phyloP scores from a whole-genome alignment of 2,888 invertebrate species.

The Lycia hirtaria region DNA sequence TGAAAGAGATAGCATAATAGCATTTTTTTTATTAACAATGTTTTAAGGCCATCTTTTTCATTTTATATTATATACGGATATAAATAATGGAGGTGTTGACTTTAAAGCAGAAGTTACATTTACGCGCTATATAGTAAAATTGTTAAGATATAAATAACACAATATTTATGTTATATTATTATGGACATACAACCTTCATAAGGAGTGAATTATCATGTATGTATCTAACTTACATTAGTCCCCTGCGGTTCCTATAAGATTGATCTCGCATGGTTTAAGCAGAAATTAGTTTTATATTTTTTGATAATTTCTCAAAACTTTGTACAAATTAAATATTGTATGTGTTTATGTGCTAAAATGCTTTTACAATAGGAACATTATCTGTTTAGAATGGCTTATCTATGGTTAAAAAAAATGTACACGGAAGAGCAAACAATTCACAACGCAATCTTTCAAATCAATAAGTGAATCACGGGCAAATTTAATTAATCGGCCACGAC shows the following conservation, averaged over 20 bases:
- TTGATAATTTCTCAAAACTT: conserved; percentile 34
- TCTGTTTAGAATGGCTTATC: conserved; percentile 29
- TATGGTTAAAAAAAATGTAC: conserved; percentile 32
- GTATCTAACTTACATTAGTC: conserved; percentile 61
- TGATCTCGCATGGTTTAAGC: conserved; percentile 43
- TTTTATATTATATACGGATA: too few relatives aligned
- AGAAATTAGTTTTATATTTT: conserved; percentile 46
- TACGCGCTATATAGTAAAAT: conserved; percentile 67
- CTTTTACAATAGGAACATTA: conserved; percentile 41
- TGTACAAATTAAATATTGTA: conserved; percentile 37
- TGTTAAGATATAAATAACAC: conserved; percentile 78
- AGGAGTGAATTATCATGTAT: conserved; percentile 69
- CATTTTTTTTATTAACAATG: too few relatives aligned
- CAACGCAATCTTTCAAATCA: conserved; percentile 11
- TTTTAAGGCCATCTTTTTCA: too few relatives aligned
- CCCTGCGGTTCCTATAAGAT: conserved; percentile 52
- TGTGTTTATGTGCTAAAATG: conserved; percentile 30
- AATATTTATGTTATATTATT: conserved; percentile 76
- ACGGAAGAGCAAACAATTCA: conserved; percentile 41
- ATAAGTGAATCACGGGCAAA: conserved; percentile 28
- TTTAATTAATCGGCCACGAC: conserved; percentile 50
- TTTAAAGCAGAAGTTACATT: conserved; percentile 13
- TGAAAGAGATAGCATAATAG: too few relatives aligned
- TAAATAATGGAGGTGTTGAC: neutral
- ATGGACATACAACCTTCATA: conserved; percentile 82